phyloP scores from a whole-genome alignment of 2,888 invertebrate genomes.

The Cheilosia vulpina region DNA sequence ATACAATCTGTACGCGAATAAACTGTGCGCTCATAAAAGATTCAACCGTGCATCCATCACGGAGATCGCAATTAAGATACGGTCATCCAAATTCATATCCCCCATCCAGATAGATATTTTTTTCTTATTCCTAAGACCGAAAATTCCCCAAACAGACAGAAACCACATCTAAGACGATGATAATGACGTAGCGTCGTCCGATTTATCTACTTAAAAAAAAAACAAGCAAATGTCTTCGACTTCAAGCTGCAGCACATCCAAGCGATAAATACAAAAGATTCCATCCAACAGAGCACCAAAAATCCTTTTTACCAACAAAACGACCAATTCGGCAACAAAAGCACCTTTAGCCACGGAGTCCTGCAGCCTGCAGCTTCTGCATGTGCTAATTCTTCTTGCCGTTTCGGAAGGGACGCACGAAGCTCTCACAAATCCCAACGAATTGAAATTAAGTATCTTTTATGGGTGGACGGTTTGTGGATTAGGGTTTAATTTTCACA shows the following conservation, averaged over 20 bases:
- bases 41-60: conserved; percentile 56
- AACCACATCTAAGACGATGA: conserved; percentile 53
- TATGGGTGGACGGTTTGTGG: conserved; percentile 70
- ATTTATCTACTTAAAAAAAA: conserved; percentile 34
- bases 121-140: conserved; percentile 43
- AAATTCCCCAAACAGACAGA: conserved; percentile 47
- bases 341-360: conserved; percentile 14
- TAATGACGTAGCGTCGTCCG: conserved; percentile 34
- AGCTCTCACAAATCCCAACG: conserved; percentile 44
- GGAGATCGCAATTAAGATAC: conserved; percentile 71
- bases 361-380: background rate
- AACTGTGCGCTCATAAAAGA: conserved; percentile 55
- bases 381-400: conserved; percentile 33
- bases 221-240: conserved; percentile 43
- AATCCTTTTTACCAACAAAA: conserved; percentile 60
- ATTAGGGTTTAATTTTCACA: conserved; percentile 74
- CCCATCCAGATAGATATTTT: conserved; percentile 18
- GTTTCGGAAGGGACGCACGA: background rate
- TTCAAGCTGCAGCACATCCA: conserved; percentile 33
- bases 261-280: conserved; percentile 44
- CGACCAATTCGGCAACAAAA: conserved; percentile 38
- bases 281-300: background rate
- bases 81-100: conserved; percentile 64
- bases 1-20: conserved; percentile 2
- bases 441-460: conserved; percentile 75